Percentiles rank a stretch among this genome's conserved stretches.
Conservation (phyloP, 2,888 invertebrate genomes). For the Tachina fera region DNA sequence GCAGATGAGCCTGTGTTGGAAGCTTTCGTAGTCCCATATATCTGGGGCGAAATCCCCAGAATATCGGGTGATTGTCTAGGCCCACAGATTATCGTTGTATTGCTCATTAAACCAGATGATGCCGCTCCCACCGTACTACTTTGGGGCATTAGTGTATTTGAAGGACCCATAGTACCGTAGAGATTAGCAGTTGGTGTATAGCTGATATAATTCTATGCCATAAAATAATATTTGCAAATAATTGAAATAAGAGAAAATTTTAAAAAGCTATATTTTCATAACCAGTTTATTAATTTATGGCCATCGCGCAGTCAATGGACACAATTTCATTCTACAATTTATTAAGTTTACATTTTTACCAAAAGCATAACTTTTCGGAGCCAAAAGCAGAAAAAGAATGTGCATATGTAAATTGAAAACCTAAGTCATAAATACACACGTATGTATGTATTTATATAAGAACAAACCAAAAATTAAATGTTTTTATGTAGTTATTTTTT, state of each 20-base stretch:
- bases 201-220: conserved; percentile 80
- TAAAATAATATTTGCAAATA: conserved; percentile 7
- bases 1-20: conserved; percentile 49
- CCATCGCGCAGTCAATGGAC: conserved; percentile 47
- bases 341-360: conserved; percentile 27
- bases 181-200: conserved; percentile 80
- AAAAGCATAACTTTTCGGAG: conserved; percentile 20
- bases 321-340: conserved; percentile 36
- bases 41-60: conserved; percentile 79
- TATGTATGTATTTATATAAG: neutral
- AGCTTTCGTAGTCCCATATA: conserved; percentile 74
- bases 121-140: conserved; percentile 58
- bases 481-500: neutral
- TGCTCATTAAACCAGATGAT: conserved; percentile 72
- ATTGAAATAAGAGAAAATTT: neutral
- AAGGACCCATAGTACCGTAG: conserved; percentile 79
- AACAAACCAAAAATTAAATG: conserved; percentile 6
- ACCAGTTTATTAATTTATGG: conserved; percentile 31
- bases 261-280: neutral
- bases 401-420: conserved; percentile 8
- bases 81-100: conserved; percentile 75
- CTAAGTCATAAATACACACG: conserved; percentile 42
- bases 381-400: conserved; percentile 36
- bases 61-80: conserved; percentile 81
- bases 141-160: conserved; percentile 78